A percentile compares a stretch with the other conserved stretches of the same genome.
Conservation (phyloP, 1,140 invertebrate genomes). For the Cydia pomonella region DNA sequence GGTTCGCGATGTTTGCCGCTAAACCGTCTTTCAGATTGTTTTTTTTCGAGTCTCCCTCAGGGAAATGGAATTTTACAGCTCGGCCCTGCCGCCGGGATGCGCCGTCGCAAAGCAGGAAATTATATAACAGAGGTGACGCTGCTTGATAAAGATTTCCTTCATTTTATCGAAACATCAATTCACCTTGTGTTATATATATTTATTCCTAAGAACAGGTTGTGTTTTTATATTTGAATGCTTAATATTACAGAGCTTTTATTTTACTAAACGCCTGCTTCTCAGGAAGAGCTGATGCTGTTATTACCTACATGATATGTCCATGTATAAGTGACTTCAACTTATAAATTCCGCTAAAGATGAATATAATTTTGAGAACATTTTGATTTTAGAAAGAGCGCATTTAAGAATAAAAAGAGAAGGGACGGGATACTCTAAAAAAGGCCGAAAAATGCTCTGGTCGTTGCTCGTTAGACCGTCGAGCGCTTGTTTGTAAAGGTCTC, state of each 20-base stretch:
- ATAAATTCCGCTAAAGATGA: no score
- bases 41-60: slow-evolving; percentile 25
- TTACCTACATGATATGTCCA: no score
- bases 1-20: slow-evolving; percentile 22
- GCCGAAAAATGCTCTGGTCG: neutral
- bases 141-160: slow-evolving; percentile 22
- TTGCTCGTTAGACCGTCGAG: neutral
- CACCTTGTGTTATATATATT: neutral
- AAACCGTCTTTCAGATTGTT: slow-evolving; percentile 14
- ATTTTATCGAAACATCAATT: neutral
- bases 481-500: neutral
- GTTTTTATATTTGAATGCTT: neutral
- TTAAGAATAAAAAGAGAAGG: no score
- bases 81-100: neutral
- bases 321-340: no score
- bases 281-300: no score
- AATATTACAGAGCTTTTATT: no score
- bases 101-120: slow-evolving; percentile 11
- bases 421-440: no score
- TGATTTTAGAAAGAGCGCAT: no score
- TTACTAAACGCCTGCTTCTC: no score
- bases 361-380: no score
- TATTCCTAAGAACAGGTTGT: neutral
- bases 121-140: slow-evolving; percentile 12
- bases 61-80: slow-evolving; percentile 24